These are phyloP conservation scores for Mesochorus sp. DNA, from an alignment of 2,888 invertebrate genomes.

Conservation along the genomic window DNA sequence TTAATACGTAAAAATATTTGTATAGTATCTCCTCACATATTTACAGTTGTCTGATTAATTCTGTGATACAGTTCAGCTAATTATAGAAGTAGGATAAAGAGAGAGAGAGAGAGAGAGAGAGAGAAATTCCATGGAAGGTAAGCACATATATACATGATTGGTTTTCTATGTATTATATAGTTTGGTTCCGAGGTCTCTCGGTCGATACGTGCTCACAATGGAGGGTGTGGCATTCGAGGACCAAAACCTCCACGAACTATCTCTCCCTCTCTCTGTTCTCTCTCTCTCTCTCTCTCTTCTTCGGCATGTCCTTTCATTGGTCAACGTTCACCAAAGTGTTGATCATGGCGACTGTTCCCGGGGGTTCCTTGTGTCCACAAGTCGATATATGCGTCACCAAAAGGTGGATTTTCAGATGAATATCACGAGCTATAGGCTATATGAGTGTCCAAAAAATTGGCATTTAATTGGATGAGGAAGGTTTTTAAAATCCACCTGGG, in stretches of 20 bases:
- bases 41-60: no score
- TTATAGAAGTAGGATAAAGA: no score
- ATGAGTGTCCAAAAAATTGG: no score
- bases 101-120: no score
- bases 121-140: conserved; percentile 41
- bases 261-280: conserved; percentile 65
- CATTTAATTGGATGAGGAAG: no score
- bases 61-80: no score
- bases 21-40: no score
- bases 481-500: no score
- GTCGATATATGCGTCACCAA: background rate
- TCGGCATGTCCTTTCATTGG: conserved; percentile 59
- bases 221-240: conserved; percentile 81
- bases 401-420: conserved; percentile 5
- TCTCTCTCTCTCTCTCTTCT: conserved; percentile 61
- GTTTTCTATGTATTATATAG: conserved; percentile 31
- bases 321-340: conserved; percentile 59
- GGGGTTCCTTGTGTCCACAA: conserved; percentile 2
- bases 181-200: conserved; percentile 64
- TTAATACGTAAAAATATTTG: no score
- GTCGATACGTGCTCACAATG: conserved; percentile 79
- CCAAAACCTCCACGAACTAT: conserved; percentile 68
- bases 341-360: conserved; percentile 55
- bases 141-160: conserved; percentile 51
- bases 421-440: conserved; percentile 14